Base-by-base conservation (phyloP, 2,888 invertebrate species). In the Xanthostigma xanthostigma region DNA sequence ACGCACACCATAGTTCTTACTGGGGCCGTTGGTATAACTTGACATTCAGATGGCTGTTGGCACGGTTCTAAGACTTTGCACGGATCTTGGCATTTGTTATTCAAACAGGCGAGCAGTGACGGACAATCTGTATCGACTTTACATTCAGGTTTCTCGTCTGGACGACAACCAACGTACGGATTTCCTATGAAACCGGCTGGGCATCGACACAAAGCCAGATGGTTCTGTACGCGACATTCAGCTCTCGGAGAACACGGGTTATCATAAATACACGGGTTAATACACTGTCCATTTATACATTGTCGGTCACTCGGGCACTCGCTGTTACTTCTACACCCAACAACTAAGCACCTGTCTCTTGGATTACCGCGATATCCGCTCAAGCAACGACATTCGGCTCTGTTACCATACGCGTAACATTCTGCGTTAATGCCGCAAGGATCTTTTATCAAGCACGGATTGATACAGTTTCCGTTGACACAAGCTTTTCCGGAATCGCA, bases 1-100 rank as follows among this genome's bases (percentile, higher is more conserved):
- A 88, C 78, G 62, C 92, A 93, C 37, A 89, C 76, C 85, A 92
- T 88, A 1, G 91, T 90, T 53, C 91, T 76, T 8, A 91, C 84
- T 0, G 92, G 90, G 33, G 83, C 65, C 5, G 90, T 86, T 1
- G 84, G 79, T 27, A 87, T 77, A 0, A 90, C 89, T 65, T 81
- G 78, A 61, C 92, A 92, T 53, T 77, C 77, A 0, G 91, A 81
- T 36, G 90, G 89, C 46, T 75, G 73, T 41, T 78, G 75, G 62
- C 93, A 93, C 3, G 92, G 92, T 56, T 81, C 78, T 45, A 90
- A 69, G 9, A 76, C 75, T 3, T 74, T 64, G 60, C 93, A 93
- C 8, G 92, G 90, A 65, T 92, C 81, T 54, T 84, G 82, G 59
- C 93, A 93, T 63, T 78, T 80, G 47, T 80, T 77, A 58, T 81